Base-by-base conservation (phyloP, 2,113 vertebrate genomes). In the Pitta sordida region DNA sequence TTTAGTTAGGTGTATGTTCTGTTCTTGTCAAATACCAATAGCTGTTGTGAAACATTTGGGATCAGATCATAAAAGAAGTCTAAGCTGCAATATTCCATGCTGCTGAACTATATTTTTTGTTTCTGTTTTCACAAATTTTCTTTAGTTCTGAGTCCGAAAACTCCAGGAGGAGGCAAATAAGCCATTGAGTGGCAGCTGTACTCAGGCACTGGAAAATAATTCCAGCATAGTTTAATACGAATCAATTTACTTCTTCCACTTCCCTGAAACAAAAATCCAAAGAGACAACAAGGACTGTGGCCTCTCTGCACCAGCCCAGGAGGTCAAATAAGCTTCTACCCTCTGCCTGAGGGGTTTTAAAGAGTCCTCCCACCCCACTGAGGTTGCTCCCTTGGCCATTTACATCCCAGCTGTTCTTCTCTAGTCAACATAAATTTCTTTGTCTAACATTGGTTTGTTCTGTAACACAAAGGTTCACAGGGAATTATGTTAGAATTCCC, bases 331-430 rank as follows among this genome's bases (percentile, higher is more conserved):
- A 20, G 3, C 11, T 81, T 70, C 8, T 15, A 32, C 1, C 3
- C 44, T 69, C 17, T 74, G 3, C 8, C 18, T 1, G 0, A 70
- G 32, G n/a, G 9, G 0, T 46, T 90, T 84, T 51, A 68, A 58
- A 55, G 2, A 2, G 3, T 7, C 2, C 2, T 23, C 9, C 11
- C 7, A 44, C 1, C 5, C 10, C 17, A 9, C 39, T 56, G 24
- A 4, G 17, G 8, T 10, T 46, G 26, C 15, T 87, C 6, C 37
- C 21, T 32, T 10, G 22, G 16, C 23, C 23, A 29, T 53, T 41
- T 43, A 36, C 14, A 34, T n/a, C 30, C 36, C 78, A 51, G 29
- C 19, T 60, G 29, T 13, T 37, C 41, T 64, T 24, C 15, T 24
- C 41, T 37, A 69, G 37, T 7, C 32, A 60, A 13, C 34, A 46